phyloP scores from a whole-genome alignment of 2,113 vertebrate genomes.

The Tupaia tana region DNA sequence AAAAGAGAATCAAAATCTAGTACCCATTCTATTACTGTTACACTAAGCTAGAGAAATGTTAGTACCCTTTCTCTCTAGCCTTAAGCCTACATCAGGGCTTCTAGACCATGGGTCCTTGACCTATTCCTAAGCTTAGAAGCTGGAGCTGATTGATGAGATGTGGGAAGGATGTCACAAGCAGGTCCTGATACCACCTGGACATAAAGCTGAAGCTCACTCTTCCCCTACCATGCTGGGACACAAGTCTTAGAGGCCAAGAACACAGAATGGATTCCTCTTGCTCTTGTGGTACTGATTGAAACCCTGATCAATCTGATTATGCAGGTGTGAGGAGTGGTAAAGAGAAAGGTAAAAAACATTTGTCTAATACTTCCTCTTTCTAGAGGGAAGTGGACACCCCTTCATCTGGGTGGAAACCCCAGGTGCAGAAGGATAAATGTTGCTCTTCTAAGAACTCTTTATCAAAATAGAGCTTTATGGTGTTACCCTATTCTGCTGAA shows the following conservation, averaged over 20 bases:
- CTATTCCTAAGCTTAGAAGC: not conserved
- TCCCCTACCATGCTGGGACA: no score
- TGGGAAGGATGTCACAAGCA: not conserved
- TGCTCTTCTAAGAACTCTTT: not conserved
- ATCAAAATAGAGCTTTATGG: not conserved
- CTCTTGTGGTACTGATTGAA: not conserved
- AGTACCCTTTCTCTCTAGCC: not conserved
- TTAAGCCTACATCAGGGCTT: not conserved
- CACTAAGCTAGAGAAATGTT: not conserved
- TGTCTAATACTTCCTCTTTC: not conserved
- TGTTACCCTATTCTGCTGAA: not conserved
- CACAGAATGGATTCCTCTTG: not conserved
- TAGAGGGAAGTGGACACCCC: not conserved
- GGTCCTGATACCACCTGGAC: not conserved
- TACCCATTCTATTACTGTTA: not conserved
- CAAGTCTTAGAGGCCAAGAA: not conserved
- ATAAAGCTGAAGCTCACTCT: not conserved
- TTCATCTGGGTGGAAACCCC: not conserved
- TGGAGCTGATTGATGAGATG: not conserved
- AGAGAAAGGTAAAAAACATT: not conserved
- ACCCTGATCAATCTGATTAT: not conserved
- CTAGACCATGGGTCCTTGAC: not conserved
- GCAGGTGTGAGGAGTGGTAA: not conserved
- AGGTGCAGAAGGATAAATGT: not conserved
- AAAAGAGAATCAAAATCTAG: not conserved